Evolutionary conservation across 1,140 invertebrate genomes (phyloP).

Genomic region (Sinella curviseta): DNA sequence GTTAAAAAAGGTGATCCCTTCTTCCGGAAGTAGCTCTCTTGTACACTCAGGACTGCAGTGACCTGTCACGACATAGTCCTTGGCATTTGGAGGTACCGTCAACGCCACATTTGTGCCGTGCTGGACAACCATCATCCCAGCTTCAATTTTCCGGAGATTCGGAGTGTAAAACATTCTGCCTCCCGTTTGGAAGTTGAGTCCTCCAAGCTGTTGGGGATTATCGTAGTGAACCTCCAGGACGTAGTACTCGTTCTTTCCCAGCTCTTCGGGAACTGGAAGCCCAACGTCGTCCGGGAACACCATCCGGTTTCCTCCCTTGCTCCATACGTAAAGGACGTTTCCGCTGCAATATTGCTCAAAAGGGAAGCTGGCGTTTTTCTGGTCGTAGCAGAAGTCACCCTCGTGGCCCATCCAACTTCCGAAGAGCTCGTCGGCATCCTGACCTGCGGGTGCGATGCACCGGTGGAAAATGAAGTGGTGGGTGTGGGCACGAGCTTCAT

Average conservation of each 20-base stretch:
- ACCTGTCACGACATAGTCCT: slow-evolving; percentile 17
- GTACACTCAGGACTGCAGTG: slow-evolving; percentile 37
- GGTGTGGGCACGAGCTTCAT: background rate
- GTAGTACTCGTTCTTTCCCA: background rate
- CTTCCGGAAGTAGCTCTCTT: background rate
- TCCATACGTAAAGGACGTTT: background rate
- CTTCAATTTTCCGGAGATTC: slow-evolving; percentile 8
- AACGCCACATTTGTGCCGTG: slow-evolving; percentile 6
- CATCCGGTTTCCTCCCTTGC: background rate
- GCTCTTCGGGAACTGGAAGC: background rate
- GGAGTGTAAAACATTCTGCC: background rate
- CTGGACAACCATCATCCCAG: background rate
- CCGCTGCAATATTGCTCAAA: background rate
- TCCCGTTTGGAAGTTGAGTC: background rate
- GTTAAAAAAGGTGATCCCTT: slow-evolving; percentile 36
- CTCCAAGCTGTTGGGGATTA: slow-evolving; percentile 5
- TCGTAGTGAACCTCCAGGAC: too few species aligned
- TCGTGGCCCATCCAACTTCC: background rate
- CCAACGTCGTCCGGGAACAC: background rate
- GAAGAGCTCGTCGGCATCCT: background rate
- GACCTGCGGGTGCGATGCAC: background rate
- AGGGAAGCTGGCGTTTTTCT: too few species aligned
- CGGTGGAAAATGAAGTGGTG: background rate
- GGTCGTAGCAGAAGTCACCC: background rate
- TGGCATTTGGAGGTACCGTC: slow-evolving; percentile 28